Evolutionary conservation across 2,113 vertebrate species (phyloP), one percentile per base, ranked within the genome.

Genomic region (Nestor notabilis): DNA sequence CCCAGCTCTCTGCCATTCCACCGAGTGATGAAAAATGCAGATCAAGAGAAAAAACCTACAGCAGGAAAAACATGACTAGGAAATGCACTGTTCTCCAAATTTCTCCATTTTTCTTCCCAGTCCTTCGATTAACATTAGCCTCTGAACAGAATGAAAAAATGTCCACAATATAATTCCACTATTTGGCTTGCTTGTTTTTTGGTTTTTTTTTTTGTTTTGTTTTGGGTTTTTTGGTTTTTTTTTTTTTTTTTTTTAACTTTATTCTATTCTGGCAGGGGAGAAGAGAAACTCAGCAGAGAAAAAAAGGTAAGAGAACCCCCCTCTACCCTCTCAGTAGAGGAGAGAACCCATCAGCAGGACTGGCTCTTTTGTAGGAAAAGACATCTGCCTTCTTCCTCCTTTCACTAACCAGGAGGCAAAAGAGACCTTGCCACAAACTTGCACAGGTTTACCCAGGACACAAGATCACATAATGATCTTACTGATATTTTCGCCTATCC

Each of bases 201-300:
- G n/a, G n/a, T 14, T 11, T 7, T 35, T 23, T 24, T 35, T 13
- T 58, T 20, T 31, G 13, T 20, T 8, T 7, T 20, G 41, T 15
- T 14, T 11, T 7, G n/a, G n/a, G n/a, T 2, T n/a, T 66, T 33
- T 21, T 72, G 37, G 13, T 20, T 8, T 7, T 20, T 52, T 15
- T 14, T 11, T 7, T 35, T 23, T 24, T 35, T 13, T 58, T 20
- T 31, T 39, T 33, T 17, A 58, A n/a, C 33, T 29, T 4, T 8
- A 2, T 28, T 41, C 3, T 50, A 5, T 27, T 77, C 13, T 79
- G 6, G 1, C 3, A 7, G 4, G 12, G 5, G 2, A 50, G 28
- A 84, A 3, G 2, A 50, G 43, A 89, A 80, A 46, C 3, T 1
- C 8, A 92, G 33, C 23, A 61, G 5, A 81, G 14, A 83, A 61